Base-by-base conservation (phyloP, 92 coral and sea anemone species). In the Umimayanthus chanpuru region DNA sequence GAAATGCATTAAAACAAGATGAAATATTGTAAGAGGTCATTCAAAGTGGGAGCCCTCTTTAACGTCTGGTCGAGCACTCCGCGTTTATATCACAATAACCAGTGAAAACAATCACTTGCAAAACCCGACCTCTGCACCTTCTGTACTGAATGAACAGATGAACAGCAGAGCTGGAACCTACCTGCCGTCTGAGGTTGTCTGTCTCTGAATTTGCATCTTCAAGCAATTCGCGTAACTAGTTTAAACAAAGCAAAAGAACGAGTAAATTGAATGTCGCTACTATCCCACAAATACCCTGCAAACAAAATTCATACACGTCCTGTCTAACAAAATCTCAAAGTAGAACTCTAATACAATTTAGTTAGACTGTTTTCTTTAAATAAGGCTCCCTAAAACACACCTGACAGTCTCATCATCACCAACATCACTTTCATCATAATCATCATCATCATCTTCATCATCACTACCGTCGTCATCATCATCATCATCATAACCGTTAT, bases 151-250 rank as follows among this genome's bases (percentile, higher is more conserved):
- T 32, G 65, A 40, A 16, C 26, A 87, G n/a, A n/a, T n/a, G n/a
- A n/a, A n/a, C 56, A 26, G 65, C n/a, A n/a, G 3, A 68, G 28
- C 9, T 53, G 12, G 30, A 18, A 80, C 87, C n/a, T 61, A 97
- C 99, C 97, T 95, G 92, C 73, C 94, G 65, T 75, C 98, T 91
- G 28, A 97, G 89, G 36, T 72, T 72, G 72, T 97, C 99, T 7
- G 98, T 93, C 82, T 97, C 99, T 20, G 68, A 85, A 90, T 95
- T 96, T 15, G 98, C 98, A 20, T 97, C 98, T 26, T 94, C 94
- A 58, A 95, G 92, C 90, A 95, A 77, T n/a, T 95, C 94, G 21
- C 93, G 94, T 26, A 95, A n/a, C 98, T 90, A 79, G 26, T 47
- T 87, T 65, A 18, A 74, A 88, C 49, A 78, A 66, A 61, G n/a